phyloP scores from a whole-genome alignment of 2,888 invertebrate genomes.

The Cheilosia urbana region DNA sequence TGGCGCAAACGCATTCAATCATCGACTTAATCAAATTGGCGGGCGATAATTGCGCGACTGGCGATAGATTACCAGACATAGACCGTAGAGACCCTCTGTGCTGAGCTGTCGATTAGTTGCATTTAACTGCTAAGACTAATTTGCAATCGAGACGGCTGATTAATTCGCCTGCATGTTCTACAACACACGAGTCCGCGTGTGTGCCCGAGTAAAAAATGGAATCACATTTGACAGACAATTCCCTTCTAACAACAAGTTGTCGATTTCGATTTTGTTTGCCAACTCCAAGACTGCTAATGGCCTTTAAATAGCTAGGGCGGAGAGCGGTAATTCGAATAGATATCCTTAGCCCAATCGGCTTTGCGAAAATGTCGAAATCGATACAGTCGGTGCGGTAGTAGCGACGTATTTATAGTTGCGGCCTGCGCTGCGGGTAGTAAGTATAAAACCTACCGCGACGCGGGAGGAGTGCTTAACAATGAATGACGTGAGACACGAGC shows the following conservation, averaged over 20 bases:
- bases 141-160: slow-evolving; percentile 62
- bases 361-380: slow-evolving; percentile 2
- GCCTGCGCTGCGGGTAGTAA: neutral
- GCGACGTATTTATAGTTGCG: no score
- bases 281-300: slow-evolving; percentile 28
- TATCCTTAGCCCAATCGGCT: neutral
- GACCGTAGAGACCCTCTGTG: neutral
- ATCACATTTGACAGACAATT: slow-evolving; percentile 16
- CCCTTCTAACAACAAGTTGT: slow-evolving; percentile 33
- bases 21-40: slow-evolving; percentile 64
- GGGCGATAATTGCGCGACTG: slow-evolving; percentile 64
- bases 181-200: neutral
- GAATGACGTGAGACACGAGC: slow-evolving; percentile 25
- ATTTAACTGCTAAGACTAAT: slow-evolving; percentile 47
- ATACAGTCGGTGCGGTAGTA: neutral
- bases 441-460: neutral
- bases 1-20: slow-evolving; percentile 58
- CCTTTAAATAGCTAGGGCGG: slow-evolving; percentile 33
- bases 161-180: slow-evolving; percentile 34
- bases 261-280: slow-evolving; percentile 19
- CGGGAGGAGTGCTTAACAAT: slow-evolving; percentile 11
- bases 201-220: neutral
- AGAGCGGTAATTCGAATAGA: neutral
- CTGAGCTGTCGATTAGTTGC: slow-evolving; percentile 53
- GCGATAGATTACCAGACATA: slow-evolving; percentile 55